Evolutionary conservation across 2,888 invertebrate genomes (phyloP).

Genomic region (Heliconius ismenius): DNA sequence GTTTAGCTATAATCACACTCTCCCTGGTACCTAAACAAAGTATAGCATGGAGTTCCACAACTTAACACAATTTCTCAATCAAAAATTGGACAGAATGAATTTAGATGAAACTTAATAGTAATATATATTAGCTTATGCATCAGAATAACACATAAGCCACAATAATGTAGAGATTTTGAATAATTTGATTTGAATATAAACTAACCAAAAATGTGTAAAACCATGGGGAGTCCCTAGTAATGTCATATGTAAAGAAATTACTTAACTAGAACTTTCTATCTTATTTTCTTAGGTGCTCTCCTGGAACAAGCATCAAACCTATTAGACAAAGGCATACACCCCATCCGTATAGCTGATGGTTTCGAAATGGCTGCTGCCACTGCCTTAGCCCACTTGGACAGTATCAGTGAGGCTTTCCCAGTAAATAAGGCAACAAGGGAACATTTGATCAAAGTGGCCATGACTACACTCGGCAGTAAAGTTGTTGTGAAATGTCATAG

Average conservation of each 20-base stretch:
- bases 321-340: conserved; percentile 98
- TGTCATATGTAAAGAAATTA: too few relatives aligned
- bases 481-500: conserved; percentile 98
- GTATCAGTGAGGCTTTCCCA: conserved; percentile 94
- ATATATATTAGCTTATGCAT: too few relatives aligned
- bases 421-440: conserved; percentile 92
- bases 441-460: conserved; percentile 95
- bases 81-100: too few relatives aligned
- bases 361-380: conserved; percentile 97
- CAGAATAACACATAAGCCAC: too few relatives aligned
- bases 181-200: neutral
- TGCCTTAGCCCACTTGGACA: conserved; percentile 92
- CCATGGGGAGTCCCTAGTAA: too few relatives aligned
- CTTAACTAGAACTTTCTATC: neutral
- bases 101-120: too few relatives aligned
- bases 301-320: conserved; percentile 96
- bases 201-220: neutral
- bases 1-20: neutral
- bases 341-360: conserved; percentile 98
- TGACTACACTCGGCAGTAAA: conserved; percentile 99
- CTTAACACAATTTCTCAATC: too few relatives aligned
- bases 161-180: too few relatives aligned
- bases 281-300: conserved; percentile 86
- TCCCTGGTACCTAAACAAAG: too few relatives aligned
- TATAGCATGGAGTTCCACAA: too few relatives aligned